Conservation (phyloP, 2,113 vertebrate species). For the Atherinomorus stipes region DNA sequence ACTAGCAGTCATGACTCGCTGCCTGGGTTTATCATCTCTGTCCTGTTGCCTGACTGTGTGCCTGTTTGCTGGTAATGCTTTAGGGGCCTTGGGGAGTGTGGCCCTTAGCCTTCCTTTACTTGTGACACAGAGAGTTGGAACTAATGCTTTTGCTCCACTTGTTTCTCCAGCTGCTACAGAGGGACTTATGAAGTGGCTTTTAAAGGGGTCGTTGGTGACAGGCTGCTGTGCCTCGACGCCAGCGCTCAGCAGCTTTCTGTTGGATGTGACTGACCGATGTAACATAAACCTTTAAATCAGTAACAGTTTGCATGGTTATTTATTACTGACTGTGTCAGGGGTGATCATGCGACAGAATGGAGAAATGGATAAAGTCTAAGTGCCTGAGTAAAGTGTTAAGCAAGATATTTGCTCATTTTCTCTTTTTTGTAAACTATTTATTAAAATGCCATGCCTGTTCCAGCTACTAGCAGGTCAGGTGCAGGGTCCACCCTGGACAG, state of each 20-base stretch:
- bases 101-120: slow-evolving; percentile 77
- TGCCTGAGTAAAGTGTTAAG: slow-evolving; percentile 12
- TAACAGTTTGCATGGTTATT: background rate
- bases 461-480: no score
- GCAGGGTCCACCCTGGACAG: no score
- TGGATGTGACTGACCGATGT: slow-evolving; percentile 69
- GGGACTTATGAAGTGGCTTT: slow-evolving; percentile 59
- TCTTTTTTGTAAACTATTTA: background rate
- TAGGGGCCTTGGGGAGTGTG: slow-evolving; percentile 73
- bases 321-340: background rate
- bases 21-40: slow-evolving; percentile 77
- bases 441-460: no score
- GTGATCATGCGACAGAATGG: background rate
- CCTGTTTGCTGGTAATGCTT: slow-evolving; percentile 75
- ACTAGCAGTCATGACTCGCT: slow-evolving; percentile 73
- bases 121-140: slow-evolving; percentile 44
- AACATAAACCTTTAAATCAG: slow-evolving; percentile 19
- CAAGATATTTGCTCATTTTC: background rate
- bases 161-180: slow-evolving; percentile 54
- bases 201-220: slow-evolving; percentile 70
- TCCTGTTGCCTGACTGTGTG: slow-evolving; percentile 82
- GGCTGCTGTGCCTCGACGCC: slow-evolving; percentile 77
- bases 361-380: background rate
- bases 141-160: slow-evolving; percentile 30
- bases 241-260: slow-evolving; percentile 72